Evolutionary conservation across 2,888 invertebrate species (phyloP), one percentile per base, ranked within the genome.

Genomic region (Auanema freiburgensis): DNA sequence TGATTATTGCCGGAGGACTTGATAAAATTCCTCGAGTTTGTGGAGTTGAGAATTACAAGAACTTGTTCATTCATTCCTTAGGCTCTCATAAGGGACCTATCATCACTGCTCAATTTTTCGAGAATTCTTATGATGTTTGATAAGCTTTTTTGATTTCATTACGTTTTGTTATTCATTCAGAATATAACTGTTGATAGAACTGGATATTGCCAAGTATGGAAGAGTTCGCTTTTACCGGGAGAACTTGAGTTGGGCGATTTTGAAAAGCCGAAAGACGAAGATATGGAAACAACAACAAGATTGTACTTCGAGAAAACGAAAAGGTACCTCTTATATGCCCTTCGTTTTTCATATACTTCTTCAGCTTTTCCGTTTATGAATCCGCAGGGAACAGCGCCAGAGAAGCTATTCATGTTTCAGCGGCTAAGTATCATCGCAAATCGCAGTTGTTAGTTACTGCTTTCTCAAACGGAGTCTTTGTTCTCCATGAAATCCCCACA

Each of bases 401-500:
- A 51, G 80, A 79, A 14, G 81, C 62, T 5, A 50, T 81, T 40
- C 79, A 78, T 59, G 85, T 97, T 0, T 91, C 93, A 0, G 88
- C 92, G 0, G 90, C 91, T 0, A 90, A 91, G 52, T 97, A 92
- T 85, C 92, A 95, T 84, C 89, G 88, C 72, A 87, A 88, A 1
- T 89, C 89, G 0, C 90, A 90, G 83, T 88, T 97, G 71, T 86
- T 98, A 59, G 91, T 96, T 0, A 90, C 91, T 42, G 96, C 93
- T 8, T 97, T 92, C 84, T 90, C 90, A 16, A 91, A 89, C 71
- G 98, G 98, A 1, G 88, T 90, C 25, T 97, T 98, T 87, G 91
- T 91, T 83, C 87, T 98, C 0, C 92, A 96, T 83, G 95, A 97
- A 85, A 88, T 97, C 87, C 96, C 96, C 0, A 92, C 93, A 52